A percentile compares a stretch with the other conserved stretches of the same genome.
Evolutionary conservation across 2,888 invertebrate genomes (phyloP).

Genomic region (Hyppa rectilinea): DNA sequence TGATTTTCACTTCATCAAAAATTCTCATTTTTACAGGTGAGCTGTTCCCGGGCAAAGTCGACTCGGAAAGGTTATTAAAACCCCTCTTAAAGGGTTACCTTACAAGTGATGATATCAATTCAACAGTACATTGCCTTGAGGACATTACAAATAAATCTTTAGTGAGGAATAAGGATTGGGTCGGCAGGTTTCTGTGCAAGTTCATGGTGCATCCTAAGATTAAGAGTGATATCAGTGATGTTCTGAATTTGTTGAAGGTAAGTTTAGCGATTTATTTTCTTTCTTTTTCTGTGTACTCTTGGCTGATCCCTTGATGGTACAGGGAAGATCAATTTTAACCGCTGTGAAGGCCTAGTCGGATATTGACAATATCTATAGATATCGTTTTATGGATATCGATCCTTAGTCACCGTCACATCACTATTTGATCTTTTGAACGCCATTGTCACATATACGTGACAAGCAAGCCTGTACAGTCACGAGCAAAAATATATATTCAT

Average conservation of each 20-base stretch:
- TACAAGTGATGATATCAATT: conserved; percentile 84
- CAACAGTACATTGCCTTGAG: conserved; percentile 86
- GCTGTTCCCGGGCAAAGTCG: conserved; percentile 88
- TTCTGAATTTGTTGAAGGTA: conserved; percentile 86
- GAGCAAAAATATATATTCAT: too few relatives aligned
- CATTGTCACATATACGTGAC: too few relatives aligned
- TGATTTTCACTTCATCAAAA: neutral
- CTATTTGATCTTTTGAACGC: too few relatives aligned
- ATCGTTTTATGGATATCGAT: neutral
- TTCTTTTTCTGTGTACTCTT: too few relatives aligned
- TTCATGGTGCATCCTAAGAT: conserved; percentile 85
- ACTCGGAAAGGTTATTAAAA: conserved; percentile 85
- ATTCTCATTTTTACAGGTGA: conserved; percentile 76
- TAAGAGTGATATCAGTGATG: conserved; percentile 80
- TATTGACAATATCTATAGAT: neutral
- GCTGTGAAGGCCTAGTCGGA: neutral
- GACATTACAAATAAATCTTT: conserved; percentile 83
- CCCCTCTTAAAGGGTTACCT: conserved; percentile 87
- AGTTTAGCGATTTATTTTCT: conserved; percentile 27
- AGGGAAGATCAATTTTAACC: too few relatives aligned
- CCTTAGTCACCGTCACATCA: neutral
- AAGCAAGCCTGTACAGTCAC: too few relatives aligned
- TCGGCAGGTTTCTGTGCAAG: conserved; percentile 89
- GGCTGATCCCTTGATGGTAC: too few relatives aligned
- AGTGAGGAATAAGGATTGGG: conserved; percentile 88